Conservation (phyloP, 1,140 invertebrate species). For the Hylaeus anthracinus region DNA sequence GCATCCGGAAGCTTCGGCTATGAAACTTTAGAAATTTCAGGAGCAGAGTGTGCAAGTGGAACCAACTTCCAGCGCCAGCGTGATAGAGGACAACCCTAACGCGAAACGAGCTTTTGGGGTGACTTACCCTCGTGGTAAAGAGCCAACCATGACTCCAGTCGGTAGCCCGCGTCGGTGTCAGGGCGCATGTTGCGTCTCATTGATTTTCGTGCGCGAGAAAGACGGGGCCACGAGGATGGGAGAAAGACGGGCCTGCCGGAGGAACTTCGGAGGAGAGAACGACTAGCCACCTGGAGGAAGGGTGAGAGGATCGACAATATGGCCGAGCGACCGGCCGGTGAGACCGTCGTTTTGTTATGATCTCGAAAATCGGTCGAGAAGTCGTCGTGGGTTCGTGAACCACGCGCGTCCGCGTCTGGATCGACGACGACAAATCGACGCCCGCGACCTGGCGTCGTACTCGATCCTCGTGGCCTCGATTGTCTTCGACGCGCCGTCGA, state of each 20-base stretch:
- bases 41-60: no score
- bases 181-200: constrained; percentile 51
- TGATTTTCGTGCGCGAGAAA: constrained; percentile 47
- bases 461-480: not conserved
- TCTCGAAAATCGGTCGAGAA: constrained; percentile 46
- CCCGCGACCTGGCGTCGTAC: not conserved
- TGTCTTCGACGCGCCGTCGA: not conserved
- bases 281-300: not conserved
- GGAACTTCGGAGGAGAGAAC: not conserved
- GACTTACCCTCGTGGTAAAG: not conserved
- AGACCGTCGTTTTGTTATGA: constrained; percentile 61
- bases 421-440: constrained; percentile 22
- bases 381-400: constrained; percentile 30
- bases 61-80: no score
- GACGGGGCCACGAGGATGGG: not conserved
- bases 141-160: not conserved
- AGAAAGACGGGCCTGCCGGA: constrained; percentile 27
- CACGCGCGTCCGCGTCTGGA: constrained; percentile 53
- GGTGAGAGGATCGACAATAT: constrained; percentile 50
- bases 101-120: not conserved
- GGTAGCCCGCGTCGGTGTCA: constrained; percentile 31
- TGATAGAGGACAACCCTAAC: not conserved
- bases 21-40: no score
- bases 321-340: constrained; percentile 56
- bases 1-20: no score